Evolutionary conservation across 2,797 vertebrate genomes (phyloP), one percentile per base, ranked within the genome.

Genomic region (Pangasius mekongensis): DNA sequence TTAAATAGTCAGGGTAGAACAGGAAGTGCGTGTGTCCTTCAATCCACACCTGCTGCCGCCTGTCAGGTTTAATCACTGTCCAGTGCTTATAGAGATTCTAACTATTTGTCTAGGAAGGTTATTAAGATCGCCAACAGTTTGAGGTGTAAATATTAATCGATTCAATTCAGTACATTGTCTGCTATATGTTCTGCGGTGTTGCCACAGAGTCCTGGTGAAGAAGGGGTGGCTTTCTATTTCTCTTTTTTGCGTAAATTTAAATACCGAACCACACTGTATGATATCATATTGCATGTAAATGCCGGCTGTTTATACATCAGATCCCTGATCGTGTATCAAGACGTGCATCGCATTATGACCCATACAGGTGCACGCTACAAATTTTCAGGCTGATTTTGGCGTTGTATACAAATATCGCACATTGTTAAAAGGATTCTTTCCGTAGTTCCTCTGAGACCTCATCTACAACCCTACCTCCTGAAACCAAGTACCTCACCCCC

Each of bases 61-160:
- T 18, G 85, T 89, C 88, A 89, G 27, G 30, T 88, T 73, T 71
- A 80, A 90, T 92, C 85, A 90, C 4, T 2, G 36, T 27, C 49
- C 36, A 30, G 3, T 22, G 36, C 36, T 83, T n/a, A 64, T 3
- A 22, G 20, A 43, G 20, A 62, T 39, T 20, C 60, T 27, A 33
- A 54, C 49, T 30, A 27, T 76, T 54, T 56, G 7, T 81, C 52
- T 56, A 33, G 0, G 2, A 39, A 64, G 58, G 3, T 47, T 39
- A 6, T 27, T 27, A 16, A 27, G 10, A n/a, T 30, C 0, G 6
- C 2, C 1, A 13, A 36, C 7, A 71, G 43, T 56, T 67, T 80
- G 4, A 47, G 36, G 60, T 39, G 20, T 13, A 60, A 62, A 62
- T n/a, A 27, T 24, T 13, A 39, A 62, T 64, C 13, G 0, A 24